Evolutionary conservation across 2,113 vertebrate species (phyloP).

Genomic region (Indicator indicator): DNA sequence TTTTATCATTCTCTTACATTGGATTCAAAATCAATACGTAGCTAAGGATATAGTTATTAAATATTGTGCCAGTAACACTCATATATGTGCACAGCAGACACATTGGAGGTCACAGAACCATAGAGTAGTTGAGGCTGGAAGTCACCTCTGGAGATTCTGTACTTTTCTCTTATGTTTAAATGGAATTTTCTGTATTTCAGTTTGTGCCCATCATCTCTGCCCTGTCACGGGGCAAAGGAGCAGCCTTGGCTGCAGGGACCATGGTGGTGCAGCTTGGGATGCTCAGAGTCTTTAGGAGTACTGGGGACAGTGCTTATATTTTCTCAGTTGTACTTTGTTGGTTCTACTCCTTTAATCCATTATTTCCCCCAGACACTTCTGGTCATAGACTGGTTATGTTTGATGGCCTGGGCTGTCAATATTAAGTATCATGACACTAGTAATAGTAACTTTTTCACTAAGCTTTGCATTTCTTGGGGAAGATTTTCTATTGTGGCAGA

Average conservation of each 20-base stretch:
- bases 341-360: neutral
- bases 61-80: neutral
- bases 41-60: constrained; percentile 5
- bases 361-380: constrained; percentile 8
- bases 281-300: neutral
- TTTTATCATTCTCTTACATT: constrained; percentile 15
- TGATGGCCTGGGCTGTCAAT: constrained; percentile 19
- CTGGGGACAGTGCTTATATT: neutral
- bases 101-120: neutral
- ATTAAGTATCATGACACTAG: neutral
- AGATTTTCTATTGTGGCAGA: constrained; percentile 68
- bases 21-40: neutral
- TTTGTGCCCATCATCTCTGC: neutral
- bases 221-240: neutral
- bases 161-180: neutral
- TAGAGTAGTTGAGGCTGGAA: neutral
- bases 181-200: neutral
- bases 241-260: accelerated
- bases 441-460: constrained; percentile 47
- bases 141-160: accelerated
- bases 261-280: accelerated
- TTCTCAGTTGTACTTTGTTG: neutral
- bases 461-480: constrained; percentile 62
- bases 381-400: neutral
- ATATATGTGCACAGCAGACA: accelerated